Evolutionary conservation across 2,888 invertebrate genomes (phyloP).

Genomic region (Phyllotreta striolata): DNA sequence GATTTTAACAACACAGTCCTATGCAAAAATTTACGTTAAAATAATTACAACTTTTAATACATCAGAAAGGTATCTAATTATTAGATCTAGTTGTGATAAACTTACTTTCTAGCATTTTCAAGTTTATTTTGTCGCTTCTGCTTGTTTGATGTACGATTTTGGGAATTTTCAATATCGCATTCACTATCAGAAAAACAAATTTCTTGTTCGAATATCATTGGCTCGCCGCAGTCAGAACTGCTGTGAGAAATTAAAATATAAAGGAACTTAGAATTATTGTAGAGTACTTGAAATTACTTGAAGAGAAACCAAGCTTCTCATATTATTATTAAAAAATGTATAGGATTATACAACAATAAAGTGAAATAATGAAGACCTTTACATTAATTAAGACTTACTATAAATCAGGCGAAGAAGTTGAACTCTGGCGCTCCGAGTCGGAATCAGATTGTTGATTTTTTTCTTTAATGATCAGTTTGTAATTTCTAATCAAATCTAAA

Average conservation of each 20-base stretch:
- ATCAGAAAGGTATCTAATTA: background rate
- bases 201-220: constrained; percentile 38
- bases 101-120: constrained; percentile 27
- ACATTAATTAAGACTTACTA: constrained; percentile 52
- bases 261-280: background rate
- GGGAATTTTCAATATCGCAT: constrained; percentile 22
- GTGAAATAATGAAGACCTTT: background rate
- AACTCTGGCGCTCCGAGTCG: constrained; percentile 61
- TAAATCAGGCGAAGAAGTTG: constrained; percentile 56
- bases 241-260: constrained; percentile 29
- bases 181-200: constrained; percentile 38
- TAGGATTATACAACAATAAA: too few species aligned
- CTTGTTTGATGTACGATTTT: background rate
- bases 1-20: too few species aligned
- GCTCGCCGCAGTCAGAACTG: constrained; percentile 21
- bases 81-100: background rate
- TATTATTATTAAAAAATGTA: too few species aligned
- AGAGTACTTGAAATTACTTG: background rate
- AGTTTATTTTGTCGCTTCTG: constrained; percentile 9
- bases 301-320: too few species aligned
- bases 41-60: background rate
- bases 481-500: constrained; percentile 48
- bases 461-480: constrained; percentile 50
- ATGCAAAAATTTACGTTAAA: too few species aligned
- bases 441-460: constrained; percentile 47